phyloP scores from a whole-genome alignment of 2,113 vertebrate genomes.

The Rousettus leschenaultii region DNA sequence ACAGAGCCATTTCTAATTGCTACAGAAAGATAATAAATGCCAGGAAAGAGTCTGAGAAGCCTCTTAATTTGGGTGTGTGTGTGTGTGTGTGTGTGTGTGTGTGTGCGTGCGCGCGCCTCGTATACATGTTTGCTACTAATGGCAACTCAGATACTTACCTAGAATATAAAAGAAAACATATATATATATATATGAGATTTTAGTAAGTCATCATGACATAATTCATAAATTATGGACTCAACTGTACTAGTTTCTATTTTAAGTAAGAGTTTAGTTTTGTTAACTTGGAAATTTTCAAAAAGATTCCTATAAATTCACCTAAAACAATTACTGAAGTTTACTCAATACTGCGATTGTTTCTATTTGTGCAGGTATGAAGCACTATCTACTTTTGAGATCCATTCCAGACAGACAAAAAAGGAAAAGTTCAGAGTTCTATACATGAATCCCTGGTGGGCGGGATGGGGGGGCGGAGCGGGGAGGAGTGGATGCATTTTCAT shows the following conservation, averaged over 20 bases:
- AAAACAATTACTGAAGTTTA: neutral
- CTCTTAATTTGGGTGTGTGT: neutral
- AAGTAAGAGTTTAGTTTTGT: constrained; percentile 2
- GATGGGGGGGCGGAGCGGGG: neutral
- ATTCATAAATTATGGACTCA: neutral
- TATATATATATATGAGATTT: neutral
- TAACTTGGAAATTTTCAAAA: constrained; percentile 29
- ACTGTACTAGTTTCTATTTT: neutral
- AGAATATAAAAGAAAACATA: neutral
- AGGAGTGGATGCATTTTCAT: neutral
- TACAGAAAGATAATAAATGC: neutral
- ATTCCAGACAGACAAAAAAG: neutral
- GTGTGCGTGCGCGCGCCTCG: neutral
- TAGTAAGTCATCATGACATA: neutral
- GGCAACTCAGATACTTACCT: neutral
- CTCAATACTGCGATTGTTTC: neutral
- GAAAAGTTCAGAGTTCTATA: neutral
- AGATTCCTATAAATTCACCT: neutral
- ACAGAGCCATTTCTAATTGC: neutral
- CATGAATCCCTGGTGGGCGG: neutral
- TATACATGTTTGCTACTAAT: neutral
- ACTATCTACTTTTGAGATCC: constrained; percentile 51
- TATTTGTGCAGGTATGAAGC: neutral
- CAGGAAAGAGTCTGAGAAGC: neutral
- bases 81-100: too few relatives aligned